Conservation (phyloP, 2,888 invertebrate genomes). For the Lasioglossum malachurum region DNA sequence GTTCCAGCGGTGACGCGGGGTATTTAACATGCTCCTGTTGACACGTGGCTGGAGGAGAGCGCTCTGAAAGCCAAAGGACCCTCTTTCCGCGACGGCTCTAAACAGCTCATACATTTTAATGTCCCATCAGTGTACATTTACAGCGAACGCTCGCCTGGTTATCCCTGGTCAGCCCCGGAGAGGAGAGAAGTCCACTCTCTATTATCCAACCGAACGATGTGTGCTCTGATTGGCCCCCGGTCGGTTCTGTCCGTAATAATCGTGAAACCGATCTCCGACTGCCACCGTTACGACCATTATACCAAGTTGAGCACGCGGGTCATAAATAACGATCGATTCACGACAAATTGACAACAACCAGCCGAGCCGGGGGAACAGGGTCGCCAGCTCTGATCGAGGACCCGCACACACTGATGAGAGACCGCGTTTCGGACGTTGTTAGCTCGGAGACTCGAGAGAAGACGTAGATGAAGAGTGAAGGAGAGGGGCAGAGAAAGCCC, state of each 20-base stretch:
- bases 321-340: slow-evolving; percentile 34
- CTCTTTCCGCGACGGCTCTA: slow-evolving; percentile 25
- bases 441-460: neutral
- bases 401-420: neutral
- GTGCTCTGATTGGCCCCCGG: slow-evolving; percentile 25
- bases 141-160: slow-evolving; percentile 15
- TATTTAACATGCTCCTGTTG: slow-evolving; percentile 30
- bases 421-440: neutral
- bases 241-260: slow-evolving; percentile 36
- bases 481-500: neutral
- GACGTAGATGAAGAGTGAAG: neutral
- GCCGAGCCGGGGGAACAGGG: neutral
- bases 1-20: neutral
- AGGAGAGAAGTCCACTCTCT: slow-evolving; percentile 15
- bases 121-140: slow-evolving; percentile 48
- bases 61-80: slow-evolving; percentile 28
- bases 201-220: slow-evolving; percentile 17
- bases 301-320: neutral
- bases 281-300: slow-evolving; percentile 8
- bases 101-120: slow-evolving; percentile 64
- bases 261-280: slow-evolving; percentile 36
- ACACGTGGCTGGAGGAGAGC: neutral
- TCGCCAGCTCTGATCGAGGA: neutral
- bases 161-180: slow-evolving; percentile 7
- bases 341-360: slow-evolving; percentile 19